Percentiles rank a stretch among this genome's conserved stretches.
Evolutionary conservation across 1,140 invertebrate genomes (phyloP).

Genomic region (Hermetia illucens): DNA sequence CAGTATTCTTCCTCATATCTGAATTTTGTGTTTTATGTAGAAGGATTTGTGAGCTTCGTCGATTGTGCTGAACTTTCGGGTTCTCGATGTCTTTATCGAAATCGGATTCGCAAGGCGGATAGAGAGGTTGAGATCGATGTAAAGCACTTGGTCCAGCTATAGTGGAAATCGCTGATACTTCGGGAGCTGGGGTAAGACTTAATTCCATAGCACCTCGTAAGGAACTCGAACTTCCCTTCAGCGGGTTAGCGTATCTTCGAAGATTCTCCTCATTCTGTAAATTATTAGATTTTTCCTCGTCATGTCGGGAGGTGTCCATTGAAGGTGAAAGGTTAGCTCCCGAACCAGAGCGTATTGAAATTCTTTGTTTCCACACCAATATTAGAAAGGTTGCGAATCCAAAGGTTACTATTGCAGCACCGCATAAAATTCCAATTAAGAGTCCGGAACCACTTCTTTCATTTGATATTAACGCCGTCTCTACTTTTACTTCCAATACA

Average conservation of each 20-base stretch:
- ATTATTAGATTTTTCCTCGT: slow-evolving; percentile 78
- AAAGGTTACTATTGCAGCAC: slow-evolving; percentile 29
- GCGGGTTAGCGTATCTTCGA: slow-evolving; percentile 43
- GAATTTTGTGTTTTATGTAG: slow-evolving; percentile 58
- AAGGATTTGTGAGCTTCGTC: slow-evolving; percentile 43
- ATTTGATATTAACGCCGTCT: slow-evolving; percentile 21
- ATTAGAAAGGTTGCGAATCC: slow-evolving; percentile 28
- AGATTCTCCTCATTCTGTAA: slow-evolving; percentile 81
- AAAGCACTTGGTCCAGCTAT: slow-evolving; percentile 37
- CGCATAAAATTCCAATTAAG: slow-evolving; percentile 36
- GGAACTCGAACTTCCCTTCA: slow-evolving; percentile 30
- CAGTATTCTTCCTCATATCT: slow-evolving; percentile 64
- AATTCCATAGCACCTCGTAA: slow-evolving; percentile 26
- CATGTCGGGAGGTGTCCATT: slow-evolving; percentile 44
- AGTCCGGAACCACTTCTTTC: slow-evolving; percentile 24
- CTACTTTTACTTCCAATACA: slow-evolving; percentile 60
- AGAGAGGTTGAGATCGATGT: slow-evolving; percentile 41
- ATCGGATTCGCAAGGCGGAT: slow-evolving; percentile 35
- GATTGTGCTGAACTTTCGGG: slow-evolving; percentile 14
- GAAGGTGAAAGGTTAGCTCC: slow-evolving; percentile 36
- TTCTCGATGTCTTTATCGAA: slow-evolving; percentile 23
- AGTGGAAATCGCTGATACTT: slow-evolving; percentile 26
- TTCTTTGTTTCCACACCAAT: slow-evolving; percentile 36
- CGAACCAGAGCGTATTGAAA: slow-evolving; percentile 36
- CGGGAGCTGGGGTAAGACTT: slow-evolving; percentile 39